Evolutionary conservation across 2,113 vertebrate species (phyloP).

Genomic region (Lota lota): DNA sequence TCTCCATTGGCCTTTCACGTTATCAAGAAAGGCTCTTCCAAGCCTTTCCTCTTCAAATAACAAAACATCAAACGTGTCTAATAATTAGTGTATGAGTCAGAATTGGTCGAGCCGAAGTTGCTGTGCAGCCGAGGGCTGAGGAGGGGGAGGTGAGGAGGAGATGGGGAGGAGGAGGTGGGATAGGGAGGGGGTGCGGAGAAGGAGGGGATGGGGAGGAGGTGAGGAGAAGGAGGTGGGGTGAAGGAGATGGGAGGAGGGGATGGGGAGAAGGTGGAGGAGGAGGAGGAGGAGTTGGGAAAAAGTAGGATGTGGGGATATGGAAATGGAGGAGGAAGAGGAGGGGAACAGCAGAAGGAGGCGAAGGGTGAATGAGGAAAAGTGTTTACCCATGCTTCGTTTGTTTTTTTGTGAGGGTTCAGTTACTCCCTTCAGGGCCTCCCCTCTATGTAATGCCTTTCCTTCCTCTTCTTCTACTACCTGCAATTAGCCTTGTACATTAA

Average conservation of each 20-base stretch:
- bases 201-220: background rate
- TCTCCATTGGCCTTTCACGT: too few species aligned
- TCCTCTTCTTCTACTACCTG: conserved; percentile 44
- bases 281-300: background rate
- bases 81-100: too few species aligned
- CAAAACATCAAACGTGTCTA: too few species aligned
- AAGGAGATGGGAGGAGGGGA: background rate
- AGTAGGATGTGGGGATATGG: background rate
- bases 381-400: conserved; percentile 45
- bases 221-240: background rate
- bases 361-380: too few species aligned
- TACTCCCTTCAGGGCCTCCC: conserved; percentile 39
- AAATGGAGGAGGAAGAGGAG: background rate
- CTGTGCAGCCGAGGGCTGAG: too few species aligned
- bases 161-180: background rate
- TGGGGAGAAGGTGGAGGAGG: too few species aligned
- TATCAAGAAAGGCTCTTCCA: too few species aligned
- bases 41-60: too few species aligned
- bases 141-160: background rate
- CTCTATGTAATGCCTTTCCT: conserved; percentile 47
- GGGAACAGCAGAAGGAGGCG: background rate
- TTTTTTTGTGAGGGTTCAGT: conserved; percentile 32
- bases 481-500: conserved; percentile 60
- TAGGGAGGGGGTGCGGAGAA: too few species aligned
- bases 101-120: background rate